Evolutionary conservation across 2,888 invertebrate species (phyloP).

Genomic region (Chelonus formosanus): DNA sequence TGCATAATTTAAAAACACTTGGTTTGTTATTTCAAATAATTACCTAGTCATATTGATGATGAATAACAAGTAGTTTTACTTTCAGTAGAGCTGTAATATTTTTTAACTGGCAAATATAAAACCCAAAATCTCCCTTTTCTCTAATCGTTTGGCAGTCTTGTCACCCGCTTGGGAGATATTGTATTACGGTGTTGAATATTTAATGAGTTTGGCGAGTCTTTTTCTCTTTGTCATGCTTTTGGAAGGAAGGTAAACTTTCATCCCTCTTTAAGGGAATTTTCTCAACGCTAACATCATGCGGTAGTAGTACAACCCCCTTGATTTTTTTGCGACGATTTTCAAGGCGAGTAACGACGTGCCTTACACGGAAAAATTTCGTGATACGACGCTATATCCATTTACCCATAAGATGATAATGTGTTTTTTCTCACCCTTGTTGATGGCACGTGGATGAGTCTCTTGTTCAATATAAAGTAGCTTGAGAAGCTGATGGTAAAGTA

Average conservation of each 20-base stretch:
- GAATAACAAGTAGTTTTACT: no score
- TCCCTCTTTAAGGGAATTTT: constrained; percentile 31
- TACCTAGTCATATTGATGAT: no score
- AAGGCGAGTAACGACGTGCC: constrained; percentile 38
- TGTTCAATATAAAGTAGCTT: constrained; percentile 15
- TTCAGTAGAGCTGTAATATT: no score
- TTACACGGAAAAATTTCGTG: constrained; percentile 39
- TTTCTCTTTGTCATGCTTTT: constrained; percentile 52
- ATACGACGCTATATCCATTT: constrained; percentile 46
- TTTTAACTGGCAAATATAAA: no score
- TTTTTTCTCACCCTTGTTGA: constrained; percentile 19
- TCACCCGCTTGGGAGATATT: constrained; percentile 59
- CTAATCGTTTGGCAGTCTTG: constrained; percentile 28
- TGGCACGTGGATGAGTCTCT: constrained; percentile 28
- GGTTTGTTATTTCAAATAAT: constrained; percentile 21
- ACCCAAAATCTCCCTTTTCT: no score
- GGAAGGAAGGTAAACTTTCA: constrained; percentile 34
- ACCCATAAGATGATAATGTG: constrained; percentile 39
- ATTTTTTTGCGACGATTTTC: constrained; percentile 30
- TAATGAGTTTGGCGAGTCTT: constrained; percentile 62
- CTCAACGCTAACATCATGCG: constrained; percentile 34
- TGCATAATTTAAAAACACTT: constrained; percentile 35
- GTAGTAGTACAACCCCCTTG: constrained; percentile 20
- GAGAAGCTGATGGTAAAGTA: no score
- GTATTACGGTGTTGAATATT: constrained; percentile 68